A percentile compares a stretch with the other conserved stretches of the same genome.
These are phyloP conservation scores for Cheilosia pagana DNA, from an alignment of 2,888 invertebrate genomes.

Conservation along the genomic window DNA sequence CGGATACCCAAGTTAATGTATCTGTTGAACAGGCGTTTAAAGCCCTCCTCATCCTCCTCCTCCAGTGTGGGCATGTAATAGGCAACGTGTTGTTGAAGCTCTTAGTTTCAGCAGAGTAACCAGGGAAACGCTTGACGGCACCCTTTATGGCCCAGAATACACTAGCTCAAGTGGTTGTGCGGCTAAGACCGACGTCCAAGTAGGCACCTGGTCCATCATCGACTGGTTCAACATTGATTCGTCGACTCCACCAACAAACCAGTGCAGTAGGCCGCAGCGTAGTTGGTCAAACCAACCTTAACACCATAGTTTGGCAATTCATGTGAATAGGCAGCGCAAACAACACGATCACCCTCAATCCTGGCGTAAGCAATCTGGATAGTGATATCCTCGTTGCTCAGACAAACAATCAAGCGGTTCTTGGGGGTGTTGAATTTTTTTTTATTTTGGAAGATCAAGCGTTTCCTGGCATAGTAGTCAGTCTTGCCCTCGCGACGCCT, in stretches of 20 bases:
- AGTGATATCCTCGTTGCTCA: constrained; percentile 99
- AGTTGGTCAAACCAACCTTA: constrained; percentile 99
- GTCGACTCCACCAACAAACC: constrained; percentile 97
- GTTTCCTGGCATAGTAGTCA: constrained; percentile 99
- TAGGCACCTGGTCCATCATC: constrained; percentile 97
- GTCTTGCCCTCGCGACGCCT: constrained; percentile 99
- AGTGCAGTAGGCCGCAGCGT: constrained; percentile 99
- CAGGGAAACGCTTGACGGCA: constrained; percentile 99
- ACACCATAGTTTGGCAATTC: constrained; percentile 98
- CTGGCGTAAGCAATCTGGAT: constrained; percentile 99
- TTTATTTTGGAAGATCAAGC: constrained; percentile 98
- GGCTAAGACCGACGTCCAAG: constrained; percentile 97
- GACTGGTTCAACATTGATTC: constrained; percentile 96
- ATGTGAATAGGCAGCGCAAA: constrained; percentile 98
- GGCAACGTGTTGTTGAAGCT: constrained; percentile 97
- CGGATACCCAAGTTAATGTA: constrained; percentile 96
- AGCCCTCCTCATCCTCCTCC: constrained; percentile 98
- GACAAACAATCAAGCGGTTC: constrained; percentile 98
- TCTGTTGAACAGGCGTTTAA: constrained; percentile 98
- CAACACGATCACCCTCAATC: constrained; percentile 98
- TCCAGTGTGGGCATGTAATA: constrained; percentile 97
- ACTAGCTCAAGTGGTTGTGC: constrained; percentile 98
- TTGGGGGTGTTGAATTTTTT: constrained; percentile 99
- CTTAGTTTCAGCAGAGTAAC: constrained; percentile 94
- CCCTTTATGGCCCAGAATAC: constrained; percentile 99